phyloP scores from a whole-genome alignment of 1,140 invertebrate species.

The Nymphalis io region DNA sequence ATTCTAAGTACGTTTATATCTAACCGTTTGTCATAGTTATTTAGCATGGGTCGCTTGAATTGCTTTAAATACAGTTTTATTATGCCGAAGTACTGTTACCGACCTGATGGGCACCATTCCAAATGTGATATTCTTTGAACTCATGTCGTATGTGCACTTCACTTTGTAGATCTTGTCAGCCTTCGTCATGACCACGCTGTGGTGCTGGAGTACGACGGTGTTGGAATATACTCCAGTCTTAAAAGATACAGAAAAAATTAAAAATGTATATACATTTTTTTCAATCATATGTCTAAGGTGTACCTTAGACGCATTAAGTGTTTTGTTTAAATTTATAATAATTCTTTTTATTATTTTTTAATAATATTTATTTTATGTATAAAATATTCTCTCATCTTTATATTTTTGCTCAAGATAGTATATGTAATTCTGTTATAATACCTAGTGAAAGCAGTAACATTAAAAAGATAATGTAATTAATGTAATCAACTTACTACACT shows the following conservation, averaged over 20 bases:
- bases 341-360: no score
- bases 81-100: conserved; percentile 44
- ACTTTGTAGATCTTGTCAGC: conserved; percentile 98
- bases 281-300: no score
- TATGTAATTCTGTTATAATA: no score
- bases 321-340: no score
- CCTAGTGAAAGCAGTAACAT: neutral
- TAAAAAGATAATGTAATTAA: neutral
- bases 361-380: no score
- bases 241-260: conserved; percentile 56
- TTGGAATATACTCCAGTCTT: conserved; percentile 96
- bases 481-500: conserved; percentile 86
- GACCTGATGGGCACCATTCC: conserved; percentile 97
- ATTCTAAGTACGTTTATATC: neutral
- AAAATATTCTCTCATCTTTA: no score
- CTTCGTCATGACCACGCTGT: conserved; percentile 98
- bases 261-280: neutral
- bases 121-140: conserved; percentile 97
- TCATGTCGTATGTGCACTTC: conserved; percentile 98
- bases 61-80: conserved; percentile 22
- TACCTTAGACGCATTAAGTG: no score
- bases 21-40: conserved; percentile 17
- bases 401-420: no score
- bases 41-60: conserved; percentile 14
- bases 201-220: conserved; percentile 96